A percentile compares a stretch with the other conserved stretches of the same genome.
Evolutionary conservation across 2,888 invertebrate genomes (phyloP).

Genomic region (Cynaeus angustus): DNA sequence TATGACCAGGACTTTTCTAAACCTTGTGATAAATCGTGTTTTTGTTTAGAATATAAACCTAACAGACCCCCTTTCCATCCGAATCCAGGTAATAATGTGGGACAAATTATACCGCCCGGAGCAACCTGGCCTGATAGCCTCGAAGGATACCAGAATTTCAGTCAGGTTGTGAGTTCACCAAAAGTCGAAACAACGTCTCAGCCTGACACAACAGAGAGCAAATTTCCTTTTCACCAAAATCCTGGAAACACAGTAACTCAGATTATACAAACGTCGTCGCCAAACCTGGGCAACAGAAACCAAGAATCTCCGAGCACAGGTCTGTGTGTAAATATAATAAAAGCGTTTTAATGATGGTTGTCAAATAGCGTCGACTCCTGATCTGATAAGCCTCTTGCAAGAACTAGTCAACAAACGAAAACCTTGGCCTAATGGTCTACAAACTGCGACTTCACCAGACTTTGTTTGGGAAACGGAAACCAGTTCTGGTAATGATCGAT

Average conservation of each 20-base stretch:
- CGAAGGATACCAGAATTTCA: slow-evolving; percentile 41
- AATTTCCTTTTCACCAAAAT: slow-evolving; percentile 1
- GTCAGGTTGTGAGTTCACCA: slow-evolving; percentile 5
- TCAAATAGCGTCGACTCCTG: not conserved
- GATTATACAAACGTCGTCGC: slow-evolving; percentile 10
- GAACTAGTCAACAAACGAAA: not conserved
- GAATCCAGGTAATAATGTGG: slow-evolving; percentile 36
- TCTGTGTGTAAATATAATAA: not conserved
- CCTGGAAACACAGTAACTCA: not conserved
- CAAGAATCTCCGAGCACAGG: slow-evolving; percentile 7
- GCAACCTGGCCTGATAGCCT: slow-evolving; percentile 53
- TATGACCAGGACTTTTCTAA: not conserved
- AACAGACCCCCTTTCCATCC: slow-evolving; percentile 35
- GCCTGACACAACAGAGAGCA: too few relatives aligned
- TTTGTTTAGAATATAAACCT: slow-evolving; percentile 28
- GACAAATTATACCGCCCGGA: slow-evolving; percentile 53
- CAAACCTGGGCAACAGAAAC: slow-evolving; percentile 13
- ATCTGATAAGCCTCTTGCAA: not conserved
- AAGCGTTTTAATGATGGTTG: too few relatives aligned
- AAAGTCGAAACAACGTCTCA: slow-evolving; percentile 16
- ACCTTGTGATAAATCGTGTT: too few relatives aligned
- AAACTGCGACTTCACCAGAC: not conserved
- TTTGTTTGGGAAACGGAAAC: slow-evolving; percentile 1
- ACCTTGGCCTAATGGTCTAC: not conserved
- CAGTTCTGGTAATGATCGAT: not conserved